These are phyloP conservation scores for Drosophila takahashii DNA, from an alignment of 1,140 invertebrate species.

Conservation along the genomic window DNA sequence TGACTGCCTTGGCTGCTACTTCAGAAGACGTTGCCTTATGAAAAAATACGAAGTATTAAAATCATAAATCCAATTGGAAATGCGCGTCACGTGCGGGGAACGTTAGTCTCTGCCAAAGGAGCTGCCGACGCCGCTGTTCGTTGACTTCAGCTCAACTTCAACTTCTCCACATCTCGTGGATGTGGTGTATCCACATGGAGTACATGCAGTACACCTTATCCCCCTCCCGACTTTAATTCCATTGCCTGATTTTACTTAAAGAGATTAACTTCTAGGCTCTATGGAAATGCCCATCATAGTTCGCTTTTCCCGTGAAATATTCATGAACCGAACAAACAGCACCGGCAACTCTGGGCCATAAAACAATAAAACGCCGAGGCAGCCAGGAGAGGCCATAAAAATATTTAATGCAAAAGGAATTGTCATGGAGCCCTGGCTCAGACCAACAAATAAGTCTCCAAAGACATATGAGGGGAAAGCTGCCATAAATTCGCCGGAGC, in stretches of 20 bases:
- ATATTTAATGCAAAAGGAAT: constrained; percentile 79
- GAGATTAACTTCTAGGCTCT: constrained; percentile 79
- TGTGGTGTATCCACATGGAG: constrained; percentile 10
- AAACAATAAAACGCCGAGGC: constrained; percentile 71
- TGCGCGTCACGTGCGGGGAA: constrained; percentile 77
- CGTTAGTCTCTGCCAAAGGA: constrained; percentile 79
- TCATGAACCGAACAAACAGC: constrained; percentile 49
- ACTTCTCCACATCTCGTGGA: constrained; percentile 32
- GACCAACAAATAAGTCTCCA: constrained; percentile 72
- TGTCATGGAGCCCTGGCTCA: constrained; percentile 47
- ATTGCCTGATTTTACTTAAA: constrained; percentile 73
- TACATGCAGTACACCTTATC: background rate
- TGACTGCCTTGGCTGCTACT: constrained; percentile 40
- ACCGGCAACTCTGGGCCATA: constrained; percentile 60
- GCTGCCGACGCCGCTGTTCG: constrained; percentile 55
- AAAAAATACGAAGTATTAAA: constrained; percentile 83
- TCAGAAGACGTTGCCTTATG: constrained; percentile 62
- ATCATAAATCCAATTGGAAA: constrained; percentile 81
- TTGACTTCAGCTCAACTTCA: constrained; percentile 23
- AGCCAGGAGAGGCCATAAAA: constrained; percentile 64
- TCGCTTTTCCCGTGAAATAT: constrained; percentile 69
- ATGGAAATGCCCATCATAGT: constrained; percentile 43
- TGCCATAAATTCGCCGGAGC: constrained; percentile 70
- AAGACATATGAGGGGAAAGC: constrained; percentile 70
- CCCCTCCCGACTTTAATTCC: constrained; percentile 62